These are phyloP conservation scores for Trissolcus basalis DNA, from an alignment of 1,140 invertebrate genomes.

Conservation along the genomic window DNA sequence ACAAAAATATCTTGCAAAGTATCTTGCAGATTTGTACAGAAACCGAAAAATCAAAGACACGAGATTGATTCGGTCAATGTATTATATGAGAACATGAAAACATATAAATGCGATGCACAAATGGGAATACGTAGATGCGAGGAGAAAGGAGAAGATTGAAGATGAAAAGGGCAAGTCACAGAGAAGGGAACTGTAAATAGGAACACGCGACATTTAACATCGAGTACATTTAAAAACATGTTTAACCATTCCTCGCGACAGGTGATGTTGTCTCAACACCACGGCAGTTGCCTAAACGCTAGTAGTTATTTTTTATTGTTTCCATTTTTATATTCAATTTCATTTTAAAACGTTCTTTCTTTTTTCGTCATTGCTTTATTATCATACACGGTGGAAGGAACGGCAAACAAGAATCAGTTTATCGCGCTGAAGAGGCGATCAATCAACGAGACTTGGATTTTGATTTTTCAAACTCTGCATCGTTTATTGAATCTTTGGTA, in stretches of 20 bases:
- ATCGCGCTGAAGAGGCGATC: no score
- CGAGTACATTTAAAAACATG: conserved; percentile 62
- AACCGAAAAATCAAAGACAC: no score
- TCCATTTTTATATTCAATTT: no score
- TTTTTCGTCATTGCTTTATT: background rate
- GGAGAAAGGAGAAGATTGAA: conserved; percentile 50
- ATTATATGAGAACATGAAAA: background rate
- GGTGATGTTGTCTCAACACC: conserved; percentile 25
- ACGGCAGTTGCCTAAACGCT: no score
- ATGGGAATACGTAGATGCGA: conserved; percentile 34
- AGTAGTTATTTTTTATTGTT: no score
- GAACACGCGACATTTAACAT: conserved; percentile 74
- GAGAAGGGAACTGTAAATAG: conserved; percentile 65
- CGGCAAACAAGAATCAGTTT: background rate
- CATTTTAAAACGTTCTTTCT: no score
- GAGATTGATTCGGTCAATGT: no score
- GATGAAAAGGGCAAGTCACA: conserved; percentile 58
- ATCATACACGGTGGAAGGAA: conserved; percentile 18
- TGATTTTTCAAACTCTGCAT: conserved; percentile 13
- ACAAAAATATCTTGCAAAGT: no score
- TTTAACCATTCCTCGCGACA: conserved; percentile 24
- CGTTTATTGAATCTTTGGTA: background rate
- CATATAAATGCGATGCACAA: conserved; percentile 23
- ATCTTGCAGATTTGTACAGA: no score
- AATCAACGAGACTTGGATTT: background rate